Evolutionary conservation across 2,113 vertebrate genomes (phyloP), one percentile per base, ranked within the genome.

Genomic region (Nannospalax galili): DNA sequence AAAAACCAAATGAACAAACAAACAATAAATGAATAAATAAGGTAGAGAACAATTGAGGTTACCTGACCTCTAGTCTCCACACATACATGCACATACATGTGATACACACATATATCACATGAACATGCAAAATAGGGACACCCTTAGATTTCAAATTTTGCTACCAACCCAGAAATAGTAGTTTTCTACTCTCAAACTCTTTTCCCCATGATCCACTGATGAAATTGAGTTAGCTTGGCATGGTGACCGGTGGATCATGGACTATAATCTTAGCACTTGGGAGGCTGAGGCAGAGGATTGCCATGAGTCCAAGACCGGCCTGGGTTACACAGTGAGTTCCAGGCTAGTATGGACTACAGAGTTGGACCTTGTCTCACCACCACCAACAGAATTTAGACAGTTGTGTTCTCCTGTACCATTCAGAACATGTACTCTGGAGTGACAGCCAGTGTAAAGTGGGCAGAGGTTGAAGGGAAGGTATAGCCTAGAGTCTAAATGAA

Each of bases 71-170:
- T 52, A 52, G 48, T 11, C 48, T 52, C 48, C 48, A 52, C 48
- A 52, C 48, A 16, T 62, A 14, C 15, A 62, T 58, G 16, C 17
- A 62, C 60, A 62, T 17, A 8, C 15, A 62, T 62, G 4, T n/a
- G n/a, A n/a, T 62, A 62, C 22, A 62, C 22, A 62, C 22, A 52
- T 52, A 52, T 6, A 52, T 11, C 48, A 52, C 6, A 52, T 52
- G 48, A 6, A 52, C 6, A 52, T 52, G 48, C 48, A 52, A 52
- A 52, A 52, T 52, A 52, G 6, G 24, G 24, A 58, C 45, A 81
- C n/a, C 37, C n/a, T 84, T 92, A 58, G 79, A 91, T 86, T 93
- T 56, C 87, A 67, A 95, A 72, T 20, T 84, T 91, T 74, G 67
- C 11, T 42, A 84, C 67, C 62, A 79, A 91, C 4, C 60, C 14